Evolutionary conservation across 2,888 invertebrate genomes (phyloP).

Genomic region (Autographa gamma): DNA sequence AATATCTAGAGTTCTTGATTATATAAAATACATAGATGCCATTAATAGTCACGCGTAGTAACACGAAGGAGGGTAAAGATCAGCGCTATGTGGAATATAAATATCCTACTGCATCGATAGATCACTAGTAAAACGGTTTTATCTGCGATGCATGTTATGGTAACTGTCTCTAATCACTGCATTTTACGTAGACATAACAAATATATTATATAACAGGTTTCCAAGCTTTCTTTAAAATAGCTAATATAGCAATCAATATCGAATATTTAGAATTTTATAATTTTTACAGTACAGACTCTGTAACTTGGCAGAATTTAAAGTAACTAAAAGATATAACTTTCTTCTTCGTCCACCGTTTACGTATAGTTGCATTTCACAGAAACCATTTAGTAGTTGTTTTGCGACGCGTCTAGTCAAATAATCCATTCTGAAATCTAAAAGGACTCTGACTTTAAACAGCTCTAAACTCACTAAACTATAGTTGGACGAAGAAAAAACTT

Average conservation of each 20-base stretch:
- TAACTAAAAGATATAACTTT: neutral
- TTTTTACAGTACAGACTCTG: no score
- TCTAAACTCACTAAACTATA: neutral
- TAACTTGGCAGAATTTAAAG: neutral
- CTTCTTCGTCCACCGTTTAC: neutral
- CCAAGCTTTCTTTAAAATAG: no score
- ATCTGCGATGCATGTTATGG: neutral
- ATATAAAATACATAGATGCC: neutral
- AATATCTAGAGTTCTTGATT: neutral
- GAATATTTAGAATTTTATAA: no score
- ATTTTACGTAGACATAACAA: neutral
- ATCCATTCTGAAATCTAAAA: no score
- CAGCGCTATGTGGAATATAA: constrained; percentile 18
- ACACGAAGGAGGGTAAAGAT: constrained; percentile 24
- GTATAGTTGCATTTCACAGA: neutral
- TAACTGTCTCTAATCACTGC: neutral
- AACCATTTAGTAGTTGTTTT: no score
- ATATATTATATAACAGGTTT: neutral
- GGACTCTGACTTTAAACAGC: neutral
- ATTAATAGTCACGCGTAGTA: constrained; percentile 16
- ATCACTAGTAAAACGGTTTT: neutral
- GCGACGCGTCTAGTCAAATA: no score
- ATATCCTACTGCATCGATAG: neutral
- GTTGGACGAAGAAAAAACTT: neutral
- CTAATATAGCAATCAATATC: neutral